phyloP scores from a whole-genome alignment of 2,113 vertebrate genomes.

The Limanda limanda region DNA sequence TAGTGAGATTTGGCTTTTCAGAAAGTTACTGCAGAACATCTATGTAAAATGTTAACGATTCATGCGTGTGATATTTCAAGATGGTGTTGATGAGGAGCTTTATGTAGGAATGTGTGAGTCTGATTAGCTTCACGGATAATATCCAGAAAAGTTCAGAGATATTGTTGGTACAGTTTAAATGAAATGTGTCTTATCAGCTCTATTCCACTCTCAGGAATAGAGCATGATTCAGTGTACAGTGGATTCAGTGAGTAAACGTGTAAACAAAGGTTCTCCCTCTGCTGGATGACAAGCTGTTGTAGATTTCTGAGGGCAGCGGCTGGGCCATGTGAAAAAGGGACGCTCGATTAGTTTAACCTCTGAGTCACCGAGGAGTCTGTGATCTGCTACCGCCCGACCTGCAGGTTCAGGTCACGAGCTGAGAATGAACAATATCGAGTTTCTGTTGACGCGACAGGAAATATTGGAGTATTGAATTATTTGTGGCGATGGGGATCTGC shows the following conservation, averaged over 20 bases:
- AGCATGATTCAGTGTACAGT: background rate
- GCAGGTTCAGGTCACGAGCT: slow-evolving; percentile 66
- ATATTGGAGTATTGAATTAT: slow-evolving; percentile 81
- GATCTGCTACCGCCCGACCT: slow-evolving; percentile 79
- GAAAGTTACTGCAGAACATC: background rate
- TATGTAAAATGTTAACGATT: background rate
- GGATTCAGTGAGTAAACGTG: background rate
- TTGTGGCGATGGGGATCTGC: slow-evolving; percentile 43
- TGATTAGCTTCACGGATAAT: slow-evolving; percentile 3
- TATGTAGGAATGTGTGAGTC: slow-evolving; percentile 2
- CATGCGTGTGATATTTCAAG: background rate
- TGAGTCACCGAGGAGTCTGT: slow-evolving; percentile 70
- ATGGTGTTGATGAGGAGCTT: background rate
- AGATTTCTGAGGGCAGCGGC: slow-evolving; percentile 55
- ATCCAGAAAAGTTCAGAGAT: background rate
- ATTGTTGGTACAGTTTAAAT: background rate
- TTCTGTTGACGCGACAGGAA: slow-evolving; percentile 72
- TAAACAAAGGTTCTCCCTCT: slow-evolving; percentile 49
- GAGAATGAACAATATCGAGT: slow-evolving; percentile 79
- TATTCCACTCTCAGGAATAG: background rate
- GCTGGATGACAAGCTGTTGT: slow-evolving; percentile 57
- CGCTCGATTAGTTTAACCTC: slow-evolving; percentile 80
- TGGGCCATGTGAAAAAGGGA: slow-evolving; percentile 68
- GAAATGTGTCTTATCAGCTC: background rate
- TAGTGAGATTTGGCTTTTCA: background rate